Conservation (phyloP, 2,113 vertebrate genomes). For the Spheniscus mendiculus region DNA sequence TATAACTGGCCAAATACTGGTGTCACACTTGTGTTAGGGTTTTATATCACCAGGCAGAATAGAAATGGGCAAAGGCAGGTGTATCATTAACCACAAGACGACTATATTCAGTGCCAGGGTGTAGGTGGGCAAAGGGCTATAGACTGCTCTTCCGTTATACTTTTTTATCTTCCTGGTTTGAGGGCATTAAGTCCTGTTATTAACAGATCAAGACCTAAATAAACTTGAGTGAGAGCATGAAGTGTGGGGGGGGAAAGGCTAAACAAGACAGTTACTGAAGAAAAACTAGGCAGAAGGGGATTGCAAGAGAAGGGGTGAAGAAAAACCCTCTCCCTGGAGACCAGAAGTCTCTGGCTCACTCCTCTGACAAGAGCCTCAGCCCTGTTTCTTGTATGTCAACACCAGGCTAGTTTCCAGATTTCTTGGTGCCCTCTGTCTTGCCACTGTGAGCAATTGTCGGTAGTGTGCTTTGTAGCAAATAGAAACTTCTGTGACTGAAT, state of each 20-base stretch:
- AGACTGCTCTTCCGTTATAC: background rate
- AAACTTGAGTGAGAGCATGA: background rate
- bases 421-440: background rate
- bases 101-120: background rate
- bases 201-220: background rate
- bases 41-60: background rate
- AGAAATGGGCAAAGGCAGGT: background rate
- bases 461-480: background rate
- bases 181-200: background rate
- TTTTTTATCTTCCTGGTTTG: background rate
- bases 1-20: background rate
- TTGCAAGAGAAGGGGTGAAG: background rate
- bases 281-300: background rate
- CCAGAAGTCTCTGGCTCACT: background rate
- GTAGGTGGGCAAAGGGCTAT: background rate
- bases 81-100: background rate
- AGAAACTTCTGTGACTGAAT: background rate
- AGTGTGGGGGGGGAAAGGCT: background rate
- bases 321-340: background rate
- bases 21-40: background rate
- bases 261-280: background rate
- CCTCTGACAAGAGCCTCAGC: background rate
- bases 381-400: background rate
- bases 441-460: background rate
- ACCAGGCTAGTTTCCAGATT: background rate